A percentile compares a stretch with the other conserved stretches of the same genome.
phyloP scores from a whole-genome alignment of 2,797 vertebrate species.

The Emys orbicularis region DNA sequence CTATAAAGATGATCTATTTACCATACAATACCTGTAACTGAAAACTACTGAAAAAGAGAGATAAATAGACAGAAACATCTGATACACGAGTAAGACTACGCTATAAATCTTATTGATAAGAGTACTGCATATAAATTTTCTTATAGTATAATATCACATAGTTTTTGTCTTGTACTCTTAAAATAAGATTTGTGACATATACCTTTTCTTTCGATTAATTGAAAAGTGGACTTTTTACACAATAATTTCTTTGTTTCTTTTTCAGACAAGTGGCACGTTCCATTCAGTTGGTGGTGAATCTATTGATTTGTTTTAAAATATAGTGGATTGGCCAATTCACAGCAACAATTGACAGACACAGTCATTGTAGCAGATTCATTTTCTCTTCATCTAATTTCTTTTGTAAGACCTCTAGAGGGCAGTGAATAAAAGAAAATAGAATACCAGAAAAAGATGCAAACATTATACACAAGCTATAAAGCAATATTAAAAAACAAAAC shows the following conservation, averaged over 20 bases:
- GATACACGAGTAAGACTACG: not conserved
- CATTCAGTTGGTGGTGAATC: not conserved
- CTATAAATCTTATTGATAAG: not conserved
- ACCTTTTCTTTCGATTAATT: not conserved
- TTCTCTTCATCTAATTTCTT: constrained; percentile 34
- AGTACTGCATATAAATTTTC: not conserved
- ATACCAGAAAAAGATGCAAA: not conserved
- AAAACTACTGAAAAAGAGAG: not conserved
- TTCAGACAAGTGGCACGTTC: not conserved
- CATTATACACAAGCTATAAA: constrained; percentile 1
- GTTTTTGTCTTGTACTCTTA: not conserved
- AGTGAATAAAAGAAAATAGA: constrained; percentile 75
- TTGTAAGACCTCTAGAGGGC: constrained; percentile 72
- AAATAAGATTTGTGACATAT: not conserved
- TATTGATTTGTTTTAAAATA: not conserved
- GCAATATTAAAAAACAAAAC: not conserved
- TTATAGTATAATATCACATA: not conserved
- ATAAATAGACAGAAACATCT: not conserved
- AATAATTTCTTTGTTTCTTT: not conserved
- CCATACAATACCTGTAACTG: not conserved
- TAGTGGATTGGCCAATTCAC: rapidly evolving
- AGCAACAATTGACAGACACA: not conserved
- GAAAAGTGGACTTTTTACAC: not conserved
- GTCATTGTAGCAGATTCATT: not conserved
- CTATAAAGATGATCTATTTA: not conserved